Evolutionary conservation across 1,140 invertebrate genomes (phyloP).

Genomic region (Drosophila pectinifera): DNA sequence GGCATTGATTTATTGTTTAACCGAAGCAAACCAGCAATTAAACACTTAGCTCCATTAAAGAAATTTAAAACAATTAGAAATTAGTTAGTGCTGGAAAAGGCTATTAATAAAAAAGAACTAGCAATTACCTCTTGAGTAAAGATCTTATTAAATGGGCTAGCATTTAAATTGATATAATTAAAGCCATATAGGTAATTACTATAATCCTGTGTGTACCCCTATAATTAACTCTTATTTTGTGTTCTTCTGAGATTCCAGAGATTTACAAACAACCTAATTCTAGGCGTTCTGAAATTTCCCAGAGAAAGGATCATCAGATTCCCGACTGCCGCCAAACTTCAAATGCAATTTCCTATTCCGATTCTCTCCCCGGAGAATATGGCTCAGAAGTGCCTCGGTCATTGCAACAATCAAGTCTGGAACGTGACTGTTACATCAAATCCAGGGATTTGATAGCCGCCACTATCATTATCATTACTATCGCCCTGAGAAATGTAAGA

Average conservation of each 20-base stretch:
- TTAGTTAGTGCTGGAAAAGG: not conserved
- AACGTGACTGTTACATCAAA: conserved; percentile 76
- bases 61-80: not conserved
- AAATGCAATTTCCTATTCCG: conserved; percentile 39
- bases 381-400: conserved; percentile 33
- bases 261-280: too few relatives aligned
- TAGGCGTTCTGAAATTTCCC: not conserved
- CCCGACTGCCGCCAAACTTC: conserved; percentile 37
- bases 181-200: not conserved
- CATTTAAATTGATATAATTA: not conserved
- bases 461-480: conserved; percentile 26
- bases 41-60: not conserved
- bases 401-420: conserved; percentile 48
- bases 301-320: conserved; percentile 4
- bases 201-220: not conserved
- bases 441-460: conserved; percentile 54
- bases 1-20: conserved; percentile 1
- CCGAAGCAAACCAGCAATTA: conserved; percentile 1
- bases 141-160: not conserved
- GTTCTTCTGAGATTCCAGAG: not conserved
- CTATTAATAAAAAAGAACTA: conserved; percentile 1
- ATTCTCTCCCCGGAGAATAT: conserved; percentile 22
- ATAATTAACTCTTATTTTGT: not conserved
- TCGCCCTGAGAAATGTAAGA: conserved; percentile 14
- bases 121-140: not conserved